Evolutionary conservation across 1,140 invertebrate species (phyloP).

Genomic region (Drosophila varians): DNA sequence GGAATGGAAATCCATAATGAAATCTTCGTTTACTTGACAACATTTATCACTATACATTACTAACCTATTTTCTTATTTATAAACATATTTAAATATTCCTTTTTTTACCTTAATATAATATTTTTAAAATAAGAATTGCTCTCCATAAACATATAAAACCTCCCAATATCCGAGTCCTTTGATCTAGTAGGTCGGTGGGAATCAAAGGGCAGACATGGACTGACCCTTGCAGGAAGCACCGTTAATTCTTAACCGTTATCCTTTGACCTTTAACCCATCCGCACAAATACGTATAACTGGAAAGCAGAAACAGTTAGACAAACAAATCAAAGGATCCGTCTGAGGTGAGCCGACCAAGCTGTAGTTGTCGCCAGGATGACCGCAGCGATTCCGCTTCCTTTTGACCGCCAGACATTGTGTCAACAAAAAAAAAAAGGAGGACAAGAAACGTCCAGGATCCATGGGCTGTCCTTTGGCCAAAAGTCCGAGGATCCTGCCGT

Average conservation of each 20-base stretch:
- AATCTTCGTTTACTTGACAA: background rate
- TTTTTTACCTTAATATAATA: too few relatives aligned
- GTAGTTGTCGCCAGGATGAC: constrained; percentile 28
- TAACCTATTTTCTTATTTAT: too few relatives aligned
- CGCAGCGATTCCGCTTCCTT: constrained; percentile 17
- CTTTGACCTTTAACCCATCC: constrained; percentile 26
- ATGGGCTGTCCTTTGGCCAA: background rate
- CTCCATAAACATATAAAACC: too few relatives aligned
- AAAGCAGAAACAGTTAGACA: constrained; percentile 26
- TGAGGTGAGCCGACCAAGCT: constrained; percentile 26
- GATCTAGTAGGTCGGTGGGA: constrained; percentile 13
- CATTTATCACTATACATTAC: too few relatives aligned
- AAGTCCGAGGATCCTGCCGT: constrained; percentile 10
- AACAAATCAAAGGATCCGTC: constrained; percentile 17
- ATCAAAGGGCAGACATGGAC: constrained; percentile 15
- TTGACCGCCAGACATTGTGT: constrained; percentile 29
- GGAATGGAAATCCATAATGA: background rate
- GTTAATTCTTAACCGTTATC: constrained; percentile 23
- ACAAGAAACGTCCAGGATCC: too few relatives aligned
- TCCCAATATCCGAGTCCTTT: background rate
- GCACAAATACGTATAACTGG: background rate
- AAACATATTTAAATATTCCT: too few relatives aligned
- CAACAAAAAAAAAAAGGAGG: constrained; percentile 26
- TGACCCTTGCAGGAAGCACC: constrained; percentile 4
- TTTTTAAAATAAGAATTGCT: too few relatives aligned